Conservation (phyloP, 1,140 invertebrate species). For the Matsumurasca onukii region DNA sequence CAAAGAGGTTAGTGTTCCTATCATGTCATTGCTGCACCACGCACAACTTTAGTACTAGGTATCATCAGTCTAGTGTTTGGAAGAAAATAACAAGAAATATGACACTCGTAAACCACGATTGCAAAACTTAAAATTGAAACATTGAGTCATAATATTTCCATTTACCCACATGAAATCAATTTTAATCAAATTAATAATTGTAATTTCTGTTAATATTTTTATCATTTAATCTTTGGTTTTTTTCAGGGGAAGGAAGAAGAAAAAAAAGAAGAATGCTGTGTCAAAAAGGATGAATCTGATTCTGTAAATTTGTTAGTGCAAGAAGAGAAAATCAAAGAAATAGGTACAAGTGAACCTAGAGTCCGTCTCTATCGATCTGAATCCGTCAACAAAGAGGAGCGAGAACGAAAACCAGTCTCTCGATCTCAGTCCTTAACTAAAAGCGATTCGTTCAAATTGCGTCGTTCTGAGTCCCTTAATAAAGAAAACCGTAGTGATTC, state of each 20-base stretch:
- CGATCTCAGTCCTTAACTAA: slow-evolving; percentile 36
- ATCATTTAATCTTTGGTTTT: too few relatives aligned
- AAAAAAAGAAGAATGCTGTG: slow-evolving; percentile 47
- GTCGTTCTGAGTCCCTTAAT: slow-evolving; percentile 51
- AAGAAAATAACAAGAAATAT: background rate
- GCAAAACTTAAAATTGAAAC: too few relatives aligned
- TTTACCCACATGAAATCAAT: too few relatives aligned
- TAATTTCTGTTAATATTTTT: too few relatives aligned
- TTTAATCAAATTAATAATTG: too few relatives aligned
- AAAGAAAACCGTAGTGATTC: slow-evolving; percentile 45
- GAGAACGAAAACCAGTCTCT: slow-evolving; percentile 36
- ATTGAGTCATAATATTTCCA: too few relatives aligned
- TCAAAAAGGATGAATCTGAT: slow-evolving; percentile 43
- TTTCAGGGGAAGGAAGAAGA: slow-evolving; percentile 38
- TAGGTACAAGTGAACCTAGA: background rate
- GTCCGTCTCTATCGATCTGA: slow-evolving; percentile 56
- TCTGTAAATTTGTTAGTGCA: slow-evolving; percentile 7
- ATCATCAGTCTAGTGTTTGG: background rate
- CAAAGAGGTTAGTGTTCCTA: slow-evolving; percentile 16
- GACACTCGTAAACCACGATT: too few relatives aligned
- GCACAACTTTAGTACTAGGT: background rate
- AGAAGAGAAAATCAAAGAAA: background rate
- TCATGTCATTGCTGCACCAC: background rate
- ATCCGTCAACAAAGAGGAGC: slow-evolving; percentile 58
- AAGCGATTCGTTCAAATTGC: slow-evolving; percentile 31